Base-by-base conservation (phyloP, 2,113 vertebrate species). In the Lamprotornis superbus region DNA sequence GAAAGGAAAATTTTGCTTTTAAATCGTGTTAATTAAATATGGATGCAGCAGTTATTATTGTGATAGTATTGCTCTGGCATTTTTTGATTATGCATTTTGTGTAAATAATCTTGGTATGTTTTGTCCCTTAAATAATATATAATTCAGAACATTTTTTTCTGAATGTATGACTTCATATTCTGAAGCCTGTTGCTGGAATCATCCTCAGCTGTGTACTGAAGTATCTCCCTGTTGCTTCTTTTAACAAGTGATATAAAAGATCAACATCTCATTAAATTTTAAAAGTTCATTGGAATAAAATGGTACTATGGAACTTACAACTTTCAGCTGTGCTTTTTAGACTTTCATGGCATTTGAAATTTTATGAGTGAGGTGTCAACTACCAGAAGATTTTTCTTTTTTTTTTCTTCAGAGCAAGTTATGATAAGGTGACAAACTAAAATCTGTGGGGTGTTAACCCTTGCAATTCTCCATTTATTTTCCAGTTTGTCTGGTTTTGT, bases 261-360 rank as follows among this genome's bases (percentile, higher is more conserved):
- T 95, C 89, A 97, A 52, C 87, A 86, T 90, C 78, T 97, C 78
- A 97, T 97, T 97, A 97, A 87, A 95, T 96, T 96, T 97, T 93
- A 79, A 96, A 97, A 95, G 55, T 96, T 12, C 49, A 14, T 69
- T 92, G 75, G 76, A 94, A 94, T 94, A 82, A 96, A 97, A 80
- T 89, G 84, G 39, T 92, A 35, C 82, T 92, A 4, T 85, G 40
- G 73, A 90, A 91, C 52, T 94, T 56, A 47, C 19, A 28, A 84
- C 94, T 97, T 97, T 96, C 83, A 96, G 59, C 75, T 95, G 46
- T 85, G 44, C 70, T 96, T 96, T 95, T 76, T 95, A 84, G 92
- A 75, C 35, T 81, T 81, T 17, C 75, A 57, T 85, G 96, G 68
- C 52, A 84, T 96, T 97, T 93, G 76, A 75, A 89, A 92, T 96